These are phyloP conservation scores for Drosophila truncata DNA, from an alignment of 1,140 invertebrate species.

Conservation along the genomic window DNA sequence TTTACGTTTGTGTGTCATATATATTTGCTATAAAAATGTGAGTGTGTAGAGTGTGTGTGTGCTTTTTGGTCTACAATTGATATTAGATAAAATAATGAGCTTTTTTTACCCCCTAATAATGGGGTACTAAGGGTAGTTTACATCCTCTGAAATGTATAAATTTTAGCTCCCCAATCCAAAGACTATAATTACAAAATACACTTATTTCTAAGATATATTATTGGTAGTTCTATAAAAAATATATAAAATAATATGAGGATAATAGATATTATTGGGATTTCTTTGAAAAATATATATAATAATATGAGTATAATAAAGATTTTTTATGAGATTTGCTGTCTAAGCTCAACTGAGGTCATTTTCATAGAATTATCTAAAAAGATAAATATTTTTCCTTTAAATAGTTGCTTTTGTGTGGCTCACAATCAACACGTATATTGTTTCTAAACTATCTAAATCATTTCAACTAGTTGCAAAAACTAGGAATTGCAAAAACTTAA, in stretches of 20 bases:
- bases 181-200: too few species aligned
- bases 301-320: too few species aligned
- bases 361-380: neutral
- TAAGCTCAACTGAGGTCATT: too few species aligned
- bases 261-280: too few species aligned
- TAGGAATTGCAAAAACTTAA: neutral
- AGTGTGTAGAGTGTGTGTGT: neutral
- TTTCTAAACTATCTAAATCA: neutral
- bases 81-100: neutral
- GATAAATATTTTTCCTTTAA: neutral
- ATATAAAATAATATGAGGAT: too few species aligned
- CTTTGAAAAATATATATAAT: too few species aligned
- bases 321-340: too few species aligned
- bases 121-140: neutral
- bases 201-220: too few species aligned
- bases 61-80: neutral
- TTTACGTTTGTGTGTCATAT: constrained; percentile 4
- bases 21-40: neutral
- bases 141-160: neutral
- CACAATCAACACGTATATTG: neutral
- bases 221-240: too few species aligned
- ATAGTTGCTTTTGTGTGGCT: neutral
- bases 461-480: neutral
- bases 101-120: neutral
- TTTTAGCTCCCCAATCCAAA: neutral